These are phyloP conservation scores for Salvelinus alpinus DNA, from an alignment of 2,113 vertebrate genomes.

Conservation along the genomic window DNA sequence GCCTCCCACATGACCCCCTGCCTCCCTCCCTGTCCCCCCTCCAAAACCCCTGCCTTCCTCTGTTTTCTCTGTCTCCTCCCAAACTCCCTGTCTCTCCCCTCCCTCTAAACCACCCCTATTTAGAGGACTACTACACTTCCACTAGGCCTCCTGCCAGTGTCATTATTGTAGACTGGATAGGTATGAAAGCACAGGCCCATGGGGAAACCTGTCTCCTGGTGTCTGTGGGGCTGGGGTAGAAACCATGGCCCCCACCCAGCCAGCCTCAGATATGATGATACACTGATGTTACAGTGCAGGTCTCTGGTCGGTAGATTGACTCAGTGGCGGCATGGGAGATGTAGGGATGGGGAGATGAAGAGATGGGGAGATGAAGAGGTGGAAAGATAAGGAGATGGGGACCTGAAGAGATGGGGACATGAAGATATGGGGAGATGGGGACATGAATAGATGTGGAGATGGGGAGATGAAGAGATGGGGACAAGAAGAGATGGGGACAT, in stretches of 20 bases:
- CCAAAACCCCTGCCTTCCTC: background rate
- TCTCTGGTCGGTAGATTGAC: too few species aligned
- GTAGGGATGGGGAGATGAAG: too few species aligned
- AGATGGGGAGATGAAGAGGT: too few species aligned
- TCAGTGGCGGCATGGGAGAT: too few species aligned
- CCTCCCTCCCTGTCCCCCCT: background rate
- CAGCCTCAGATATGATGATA: too few species aligned
- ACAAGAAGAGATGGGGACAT: too few species aligned
- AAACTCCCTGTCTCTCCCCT: conserved; percentile 36
- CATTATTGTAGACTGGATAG: conserved; percentile 67
- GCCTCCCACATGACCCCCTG: conserved; percentile 37
- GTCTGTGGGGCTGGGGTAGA: too few species aligned
- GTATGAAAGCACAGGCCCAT: conserved; percentile 11
- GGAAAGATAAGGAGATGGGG: background rate
- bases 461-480: too few species aligned
- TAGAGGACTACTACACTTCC: conserved; percentile 76
- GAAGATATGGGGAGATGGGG: background rate
- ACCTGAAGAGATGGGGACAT: background rate
- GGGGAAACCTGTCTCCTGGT: too few species aligned
- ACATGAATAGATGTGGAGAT: background rate
- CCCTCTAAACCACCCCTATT: conserved; percentile 65
- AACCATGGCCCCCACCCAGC: too few species aligned
- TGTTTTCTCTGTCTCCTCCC: conserved; percentile 48
- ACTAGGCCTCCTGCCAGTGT: conserved; percentile 70
- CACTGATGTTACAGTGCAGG: too few species aligned